Evolutionary conservation across 2,888 invertebrate species (phyloP).

Genomic region (Brenthis hecate): DNA sequence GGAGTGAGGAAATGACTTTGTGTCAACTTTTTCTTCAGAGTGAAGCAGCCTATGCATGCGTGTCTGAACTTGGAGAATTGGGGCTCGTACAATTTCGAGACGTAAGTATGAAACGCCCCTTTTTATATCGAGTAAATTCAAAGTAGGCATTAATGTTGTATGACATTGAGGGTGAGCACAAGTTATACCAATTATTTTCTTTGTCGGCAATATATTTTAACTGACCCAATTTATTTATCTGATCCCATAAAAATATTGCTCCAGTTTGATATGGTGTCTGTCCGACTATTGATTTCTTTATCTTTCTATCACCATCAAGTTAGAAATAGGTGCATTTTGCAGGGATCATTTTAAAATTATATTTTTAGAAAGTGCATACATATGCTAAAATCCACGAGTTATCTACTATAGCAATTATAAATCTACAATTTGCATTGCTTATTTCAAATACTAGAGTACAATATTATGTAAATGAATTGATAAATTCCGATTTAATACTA

Average conservation of each 20-base stretch:
- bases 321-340: neutral
- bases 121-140: constrained; percentile 23
- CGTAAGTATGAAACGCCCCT: constrained; percentile 82
- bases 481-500: too few relatives aligned
- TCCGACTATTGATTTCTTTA: constrained; percentile 9
- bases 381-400: neutral
- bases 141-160: constrained; percentile 1
- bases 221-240: constrained; percentile 21
- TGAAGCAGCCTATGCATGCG: constrained; percentile 99
- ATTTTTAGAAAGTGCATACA: constrained; percentile 12
- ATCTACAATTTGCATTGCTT: too few relatives aligned
- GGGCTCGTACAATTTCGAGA: constrained; percentile 98
- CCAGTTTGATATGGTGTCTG: constrained; percentile 9
- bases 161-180: neutral
- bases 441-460: too few relatives aligned
- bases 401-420: neutral
- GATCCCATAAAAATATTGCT: neutral
- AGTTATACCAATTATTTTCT: neutral
- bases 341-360: neutral
- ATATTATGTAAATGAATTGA: too few relatives aligned
- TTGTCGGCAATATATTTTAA: constrained; percentile 6
- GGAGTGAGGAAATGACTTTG: constrained; percentile 99
- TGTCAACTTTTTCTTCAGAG: constrained; percentile 99
- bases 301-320: neutral
- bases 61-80: constrained; percentile 98